Evolutionary conservation across 2,888 invertebrate genomes (phyloP), one percentile per base, ranked within the genome.

Genomic region (Aspidiotus rigidus): DNA sequence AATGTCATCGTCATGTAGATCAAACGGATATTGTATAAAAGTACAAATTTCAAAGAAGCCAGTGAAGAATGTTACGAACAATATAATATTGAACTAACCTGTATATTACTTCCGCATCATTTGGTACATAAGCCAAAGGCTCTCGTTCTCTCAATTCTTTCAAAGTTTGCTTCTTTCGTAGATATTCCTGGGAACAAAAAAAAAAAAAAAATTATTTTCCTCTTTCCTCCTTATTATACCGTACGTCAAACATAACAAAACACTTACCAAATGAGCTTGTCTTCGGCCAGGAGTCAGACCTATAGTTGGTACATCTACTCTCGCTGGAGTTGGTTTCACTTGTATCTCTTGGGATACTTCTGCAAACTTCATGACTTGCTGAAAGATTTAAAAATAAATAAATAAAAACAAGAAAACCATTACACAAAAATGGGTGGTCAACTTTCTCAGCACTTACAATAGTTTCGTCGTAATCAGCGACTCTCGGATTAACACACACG

Each of bases 321-420:
- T 59, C 59, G 39, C 10, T 17, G 59, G 39, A 69, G 84, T 85
- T 1, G 88, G 84, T 70, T 87, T 84, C 1, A 95, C 86, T 79
- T 93, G 90, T 0, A 99, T 92, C 78, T 97, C 95, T 77, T 96
- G 93, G 0, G 96, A 91, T 82, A 94, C 85, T 82, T 98, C 97
- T 0, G 98, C 97, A 78, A 99, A 99, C 76, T 93, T 88, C 89
- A 98, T 88, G 0, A 98, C 97, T 82, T 93, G 91, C 83, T 89
- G 76, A 1, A 78, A 77, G 49, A 49, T n/a, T n/a, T n/a, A n/a
- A n/a, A n/a, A n/a, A n/a, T n/a, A n/a, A n/a, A n/a, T n/a, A n/a
- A n/a, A n/a, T 55, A 7, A 7, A 55, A 55, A 7, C 7, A 55
- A 59, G 13, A 17, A 16, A 59, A 59, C 59, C 13, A 59, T 17